Evolutionary conservation across 2,113 vertebrate species (phyloP), one percentile per base, ranked within the genome.

Genomic region (Cyprinus carpio): DNA sequence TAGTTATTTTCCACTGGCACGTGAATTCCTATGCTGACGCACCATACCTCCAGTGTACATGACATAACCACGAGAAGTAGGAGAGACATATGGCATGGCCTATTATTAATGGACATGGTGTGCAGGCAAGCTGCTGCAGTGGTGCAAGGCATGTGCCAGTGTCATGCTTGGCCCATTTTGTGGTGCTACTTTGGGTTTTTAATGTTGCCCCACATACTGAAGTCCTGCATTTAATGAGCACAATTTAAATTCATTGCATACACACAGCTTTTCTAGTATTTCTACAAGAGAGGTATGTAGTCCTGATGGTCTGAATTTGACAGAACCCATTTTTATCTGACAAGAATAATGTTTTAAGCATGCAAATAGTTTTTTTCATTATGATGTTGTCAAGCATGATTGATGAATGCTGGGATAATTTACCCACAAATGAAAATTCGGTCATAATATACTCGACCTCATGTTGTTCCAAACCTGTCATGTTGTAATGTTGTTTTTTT

Each of bases 51-150:
- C 56, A 46, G 25, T 58, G 51, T 54, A 75, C 43, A 67, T 43
- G n/a, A 65, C 87, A 65, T 85, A 77, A 69, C 37, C 56, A 2
- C n/a, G 49, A 82, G 65, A 72, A 74, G 20, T n/a, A 62, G 75
- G 74, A 46, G 58, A 74, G 74, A 65, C 75, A 54, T 71, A 60
- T 72, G 65, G 75, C 49, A 27, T 29, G 51, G 20, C 31, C 27
- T 62, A 64, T 75, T 51, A 87, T 75, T 82, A 51, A 84, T 65
- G 56, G 82, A 60, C 40, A 49, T 49, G 18, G 58, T 65, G 51
- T 86, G 62, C 34, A 81, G 71, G 74, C 62, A 79, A 58, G 12
- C 67, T 83, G 74, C 85, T 85, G 87, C 87, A 89, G 78, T 87
- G 86, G 83, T 75, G 80, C 74, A 54, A 81, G 80, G 31, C 49